Base-by-base conservation (phyloP, 2,888 invertebrate genomes). In the Panzeria rudis region DNA sequence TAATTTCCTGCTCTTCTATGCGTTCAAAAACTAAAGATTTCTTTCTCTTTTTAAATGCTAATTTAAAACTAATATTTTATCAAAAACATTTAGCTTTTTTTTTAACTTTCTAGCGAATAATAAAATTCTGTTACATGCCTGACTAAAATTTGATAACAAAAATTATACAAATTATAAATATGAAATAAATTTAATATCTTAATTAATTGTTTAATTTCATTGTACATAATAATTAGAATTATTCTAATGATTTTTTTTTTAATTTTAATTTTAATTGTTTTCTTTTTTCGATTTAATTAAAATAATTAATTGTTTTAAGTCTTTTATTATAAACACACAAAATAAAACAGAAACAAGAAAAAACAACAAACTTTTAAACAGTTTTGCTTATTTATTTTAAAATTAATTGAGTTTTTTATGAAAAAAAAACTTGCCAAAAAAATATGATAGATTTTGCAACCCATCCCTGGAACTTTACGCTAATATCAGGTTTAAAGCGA, bases 311-410 rank as follows among this genome's bases (percentile, higher is more conserved):
- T 68, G 77, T 59, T 77, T 77, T 84, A 81, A 81, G 76, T 80
- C 61, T 81, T 84, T 80, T 80, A 84, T 84, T 84, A 61, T 76
- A 76, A 52, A 75, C 62, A 62, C 73, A 62, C 62, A 71, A 77
- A 75, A 80, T 71, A 77, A 73, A 66, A 75, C 76, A 83, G 56
- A 68, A 76, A 75, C 66, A 72, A 59, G n/a, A 38, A 38, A 38
- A 38, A 85, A 73, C 44, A 85, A 54, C 25, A 77, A 73, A 15
- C 76, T 69, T 79, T 79, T 56, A 50, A 78, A 68, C 3, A 59
- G 54, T 79, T 73, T 81, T 84, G 75, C 85, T 83, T 84, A 87
- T 86, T 87, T 87, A 83, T 84, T 80, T 59, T 80, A 41, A 84
- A 66, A 38, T 62, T 15, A 71, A n/a, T 17, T 11, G 8, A 44